phyloP scores from a whole-genome alignment of 2,888 invertebrate genomes.

The Panopea generosa region DNA sequence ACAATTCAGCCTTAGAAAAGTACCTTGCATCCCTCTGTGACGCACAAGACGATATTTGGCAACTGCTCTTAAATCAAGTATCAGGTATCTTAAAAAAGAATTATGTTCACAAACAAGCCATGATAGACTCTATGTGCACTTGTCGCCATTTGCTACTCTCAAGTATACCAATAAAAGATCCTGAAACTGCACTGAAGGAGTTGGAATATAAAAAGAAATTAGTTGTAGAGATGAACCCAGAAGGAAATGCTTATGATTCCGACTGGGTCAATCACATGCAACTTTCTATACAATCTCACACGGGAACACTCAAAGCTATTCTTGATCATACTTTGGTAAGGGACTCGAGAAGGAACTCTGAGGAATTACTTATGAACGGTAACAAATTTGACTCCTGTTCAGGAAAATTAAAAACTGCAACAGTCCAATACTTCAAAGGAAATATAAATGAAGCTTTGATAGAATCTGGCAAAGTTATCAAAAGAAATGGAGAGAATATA shows the following conservation, averaged over 20 bases:
- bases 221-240: not conserved
- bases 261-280: constrained; percentile 3
- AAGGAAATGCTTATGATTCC: not conserved
- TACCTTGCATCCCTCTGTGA: not conserved
- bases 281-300: not conserved
- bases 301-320: constrained; percentile 1
- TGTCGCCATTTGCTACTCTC: constrained; percentile 7
- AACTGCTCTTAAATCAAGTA: not conserved
- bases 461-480: not conserved
- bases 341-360: too few species aligned
- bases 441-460: not conserved
- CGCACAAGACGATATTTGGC: not conserved
- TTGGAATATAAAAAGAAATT: not conserved
- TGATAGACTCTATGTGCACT: not conserved
- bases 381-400: constrained; percentile 9
- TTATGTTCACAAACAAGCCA: constrained; percentile 5
- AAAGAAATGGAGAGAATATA: not conserved
- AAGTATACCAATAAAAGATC: constrained; percentile 2
- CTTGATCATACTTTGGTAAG: not conserved
- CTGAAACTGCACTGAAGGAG: not conserved
- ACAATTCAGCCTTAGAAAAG: constrained; percentile 1
- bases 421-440: not conserved
- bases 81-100: not conserved
- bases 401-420: constrained; percentile 11
- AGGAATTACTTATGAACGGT: not conserved